These are phyloP conservation scores for Enhydra lutris DNA, from an alignment of 2,113 vertebrate genomes.

Conservation along the genomic window DNA sequence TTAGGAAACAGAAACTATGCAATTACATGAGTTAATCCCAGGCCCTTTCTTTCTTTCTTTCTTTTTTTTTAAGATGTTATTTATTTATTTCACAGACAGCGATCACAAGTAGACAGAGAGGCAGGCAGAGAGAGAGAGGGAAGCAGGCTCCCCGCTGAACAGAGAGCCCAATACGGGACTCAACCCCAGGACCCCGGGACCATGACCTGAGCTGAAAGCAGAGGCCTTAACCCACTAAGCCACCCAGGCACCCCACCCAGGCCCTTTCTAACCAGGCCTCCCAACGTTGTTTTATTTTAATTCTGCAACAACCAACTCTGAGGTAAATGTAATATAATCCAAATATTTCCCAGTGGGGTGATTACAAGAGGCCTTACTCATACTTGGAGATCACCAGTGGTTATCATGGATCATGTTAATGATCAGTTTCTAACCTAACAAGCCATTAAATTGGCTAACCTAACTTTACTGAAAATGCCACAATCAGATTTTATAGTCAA, in stretches of 20 bases:
- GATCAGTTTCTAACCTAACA: not conserved
- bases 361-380: not conserved
- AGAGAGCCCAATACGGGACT: no score
- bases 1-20: not conserved
- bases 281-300: not conserved
- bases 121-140: no score
- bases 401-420: not conserved
- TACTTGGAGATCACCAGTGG: not conserved
- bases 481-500: not conserved
- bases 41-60: not conserved
- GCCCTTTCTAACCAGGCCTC: not conserved
- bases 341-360: not conserved
- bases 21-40: not conserved
- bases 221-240: no score
- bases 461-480: conserved; percentile 5
- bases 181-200: no score
- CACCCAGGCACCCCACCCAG: not conserved
- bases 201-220: no score
- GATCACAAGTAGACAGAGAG: no score
- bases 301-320: not conserved
- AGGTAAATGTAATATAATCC: not conserved
- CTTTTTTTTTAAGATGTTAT: no score
- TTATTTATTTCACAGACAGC: no score
- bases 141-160: no score
- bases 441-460: not conserved